Percentiles rank a stretch among this genome's conserved stretches.
These are phyloP conservation scores for Bombus sibiricus DNA, from an alignment of 1,140 invertebrate genomes.

Conservation along the genomic window DNA sequence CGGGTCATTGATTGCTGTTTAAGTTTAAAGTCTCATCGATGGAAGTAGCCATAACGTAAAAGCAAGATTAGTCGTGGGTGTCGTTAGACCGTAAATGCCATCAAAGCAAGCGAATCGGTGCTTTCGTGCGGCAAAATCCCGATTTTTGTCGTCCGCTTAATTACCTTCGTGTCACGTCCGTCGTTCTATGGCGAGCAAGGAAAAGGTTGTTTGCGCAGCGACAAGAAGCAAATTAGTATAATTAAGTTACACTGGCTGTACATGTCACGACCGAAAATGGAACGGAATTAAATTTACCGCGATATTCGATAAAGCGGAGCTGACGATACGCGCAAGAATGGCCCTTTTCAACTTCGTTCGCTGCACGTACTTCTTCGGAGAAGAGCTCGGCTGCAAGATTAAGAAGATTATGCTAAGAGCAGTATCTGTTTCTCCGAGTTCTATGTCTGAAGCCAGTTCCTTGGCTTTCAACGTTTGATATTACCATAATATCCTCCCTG, in stretches of 20 bases:
- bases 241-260: constrained; percentile 5
- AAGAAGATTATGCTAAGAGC: background rate
- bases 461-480: background rate
- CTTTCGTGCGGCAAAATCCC: background rate
- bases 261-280: constrained; percentile 5
- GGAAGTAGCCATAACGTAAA: too few relatives aligned
- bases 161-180: background rate
- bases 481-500: background rate
- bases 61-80: too few relatives aligned
- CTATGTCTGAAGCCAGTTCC: background rate
- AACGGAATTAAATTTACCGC: constrained; percentile 26
- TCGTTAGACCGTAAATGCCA: background rate
- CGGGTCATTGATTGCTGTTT: too few relatives aligned
- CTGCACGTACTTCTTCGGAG: background rate
- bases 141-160: constrained; percentile 34
- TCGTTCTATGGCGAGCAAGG: background rate
- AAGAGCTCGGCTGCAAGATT: background rate
- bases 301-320: background rate
- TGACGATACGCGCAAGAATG: background rate
- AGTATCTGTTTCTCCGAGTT: too few relatives aligned
- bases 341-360: constrained; percentile 11
- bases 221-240: constrained; percentile 11
- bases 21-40: too few relatives aligned
- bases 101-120: background rate
- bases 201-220: background rate